phyloP scores from a whole-genome alignment of 2,113 vertebrate genomes.

The Ranitomeya variabilis region DNA sequence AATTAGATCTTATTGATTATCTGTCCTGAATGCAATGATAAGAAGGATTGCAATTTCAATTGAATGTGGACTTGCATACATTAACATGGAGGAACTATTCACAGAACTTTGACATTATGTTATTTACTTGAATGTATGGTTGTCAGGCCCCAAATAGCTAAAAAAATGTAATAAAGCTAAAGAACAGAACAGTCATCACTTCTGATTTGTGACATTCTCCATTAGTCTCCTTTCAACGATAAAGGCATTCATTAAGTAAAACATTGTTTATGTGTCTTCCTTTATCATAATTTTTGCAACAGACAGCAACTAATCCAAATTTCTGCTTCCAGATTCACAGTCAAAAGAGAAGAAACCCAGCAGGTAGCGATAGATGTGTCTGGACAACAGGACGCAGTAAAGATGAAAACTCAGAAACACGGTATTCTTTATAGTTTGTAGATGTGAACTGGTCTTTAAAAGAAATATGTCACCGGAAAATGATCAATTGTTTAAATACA shows the following conservation, averaged over 20 bases:
- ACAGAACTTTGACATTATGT: not conserved
- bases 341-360: slow-evolving; percentile 12
- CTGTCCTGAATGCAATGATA: too few species aligned
- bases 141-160: not conserved
- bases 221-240: not conserved
- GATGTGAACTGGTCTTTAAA: too few species aligned
- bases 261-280: not conserved
- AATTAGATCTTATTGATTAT: too few species aligned
- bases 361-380: slow-evolving; percentile 15
- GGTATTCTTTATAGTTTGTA: not conserved
- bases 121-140: not conserved
- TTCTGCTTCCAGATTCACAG: slow-evolving; percentile 11
- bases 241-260: slow-evolving; percentile 10
- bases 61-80: too few species aligned
- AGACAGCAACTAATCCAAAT: slow-evolving; percentile 26
- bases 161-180: not conserved
- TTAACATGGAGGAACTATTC: not conserved
- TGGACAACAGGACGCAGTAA: not conserved
- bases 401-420: not conserved
- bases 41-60: too few species aligned
- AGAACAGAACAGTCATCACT: not conserved
- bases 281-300: slow-evolving; percentile 17
- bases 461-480: too few species aligned
- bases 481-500: too few species aligned
- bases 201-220: not conserved